Evolutionary conservation across 2,888 invertebrate species (phyloP).

Genomic region (Cartodere bifasciata): DNA sequence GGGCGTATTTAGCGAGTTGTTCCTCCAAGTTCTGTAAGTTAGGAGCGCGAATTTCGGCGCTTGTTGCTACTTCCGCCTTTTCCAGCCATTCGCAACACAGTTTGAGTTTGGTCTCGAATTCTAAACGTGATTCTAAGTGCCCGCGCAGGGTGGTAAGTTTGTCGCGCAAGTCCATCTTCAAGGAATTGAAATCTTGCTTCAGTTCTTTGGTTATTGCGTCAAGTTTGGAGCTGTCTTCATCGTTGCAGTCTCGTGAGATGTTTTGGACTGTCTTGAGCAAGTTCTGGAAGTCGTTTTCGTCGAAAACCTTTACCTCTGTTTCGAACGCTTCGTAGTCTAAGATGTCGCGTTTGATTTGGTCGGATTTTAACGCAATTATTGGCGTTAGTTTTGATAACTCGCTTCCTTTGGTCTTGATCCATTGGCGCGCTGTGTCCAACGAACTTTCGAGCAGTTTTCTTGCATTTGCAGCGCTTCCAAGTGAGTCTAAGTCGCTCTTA

Average conservation of each 20-base stretch:
- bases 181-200: slow-evolving; percentile 55
- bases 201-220: slow-evolving; percentile 56
- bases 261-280: slow-evolving; percentile 62
- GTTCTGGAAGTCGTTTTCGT: slow-evolving; percentile 60
- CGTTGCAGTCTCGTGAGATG: slow-evolving; percentile 71
- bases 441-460: slow-evolving; percentile 67
- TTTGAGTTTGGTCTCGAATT: slow-evolving; percentile 70
- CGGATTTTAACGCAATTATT: slow-evolving; percentile 65
- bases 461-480: slow-evolving; percentile 55
- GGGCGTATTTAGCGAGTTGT: slow-evolving; percentile 75
- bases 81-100: slow-evolving; percentile 80
- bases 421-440: slow-evolving; percentile 64
- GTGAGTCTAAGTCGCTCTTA: slow-evolving; percentile 59
- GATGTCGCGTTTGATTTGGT: slow-evolving; percentile 73
- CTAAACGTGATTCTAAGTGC: slow-evolving; percentile 61
- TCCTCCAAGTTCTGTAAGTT: slow-evolving; percentile 76
- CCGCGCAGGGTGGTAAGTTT: slow-evolving; percentile 60
- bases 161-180: slow-evolving; percentile 60
- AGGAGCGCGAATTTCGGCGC: slow-evolving; percentile 66
- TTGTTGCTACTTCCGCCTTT: slow-evolving; percentile 78
- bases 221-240: slow-evolving; percentile 51
- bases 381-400: slow-evolving; percentile 65
- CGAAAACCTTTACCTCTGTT: slow-evolving; percentile 63
- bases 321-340: slow-evolving; percentile 62
- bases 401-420: slow-evolving; percentile 66